These are phyloP conservation scores for Nicator chloris DNA, from an alignment of 2,113 vertebrate species.

Conservation along the genomic window DNA sequence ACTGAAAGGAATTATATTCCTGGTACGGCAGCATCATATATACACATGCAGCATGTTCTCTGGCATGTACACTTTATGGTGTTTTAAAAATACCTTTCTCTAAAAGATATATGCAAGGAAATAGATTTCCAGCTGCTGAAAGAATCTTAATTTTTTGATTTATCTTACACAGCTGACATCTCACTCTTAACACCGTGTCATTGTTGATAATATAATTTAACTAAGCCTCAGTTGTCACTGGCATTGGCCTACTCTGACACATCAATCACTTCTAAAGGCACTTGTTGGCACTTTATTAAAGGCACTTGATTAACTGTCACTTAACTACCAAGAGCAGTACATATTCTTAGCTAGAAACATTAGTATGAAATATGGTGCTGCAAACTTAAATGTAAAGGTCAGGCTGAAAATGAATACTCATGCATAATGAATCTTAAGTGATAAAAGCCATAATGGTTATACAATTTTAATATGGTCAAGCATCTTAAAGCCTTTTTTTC, in stretches of 20 bases:
- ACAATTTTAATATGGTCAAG: constrained; percentile 13
- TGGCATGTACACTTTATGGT: not conserved
- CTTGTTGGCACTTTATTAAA: not conserved
- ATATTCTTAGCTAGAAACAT: not conserved
- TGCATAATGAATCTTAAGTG: constrained; percentile 33
- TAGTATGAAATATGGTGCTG: not conserved
- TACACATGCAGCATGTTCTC: not conserved
- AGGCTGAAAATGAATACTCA: constrained; percentile 22
- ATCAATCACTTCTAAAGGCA: constrained; percentile 22
- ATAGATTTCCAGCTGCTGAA: not conserved
- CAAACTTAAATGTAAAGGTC: constrained; percentile 8
- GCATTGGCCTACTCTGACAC: not conserved
- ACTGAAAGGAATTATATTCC: not conserved
- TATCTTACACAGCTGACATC: not conserved
- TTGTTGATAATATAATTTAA: not conserved
- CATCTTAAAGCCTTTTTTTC: not conserved
- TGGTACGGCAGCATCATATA: not conserved
- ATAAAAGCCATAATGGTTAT: constrained; percentile 16
- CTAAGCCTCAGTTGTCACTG: not conserved
- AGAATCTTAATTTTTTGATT: not conserved
- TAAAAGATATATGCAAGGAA: not conserved
- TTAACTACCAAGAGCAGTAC: not conserved
- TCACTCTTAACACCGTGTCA: not conserved
- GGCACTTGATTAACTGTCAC: not conserved
- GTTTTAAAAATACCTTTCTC: not conserved